These are phyloP conservation scores for Oeneis ivallda DNA, from an alignment of 2,888 invertebrate species.

Conservation along the genomic window DNA sequence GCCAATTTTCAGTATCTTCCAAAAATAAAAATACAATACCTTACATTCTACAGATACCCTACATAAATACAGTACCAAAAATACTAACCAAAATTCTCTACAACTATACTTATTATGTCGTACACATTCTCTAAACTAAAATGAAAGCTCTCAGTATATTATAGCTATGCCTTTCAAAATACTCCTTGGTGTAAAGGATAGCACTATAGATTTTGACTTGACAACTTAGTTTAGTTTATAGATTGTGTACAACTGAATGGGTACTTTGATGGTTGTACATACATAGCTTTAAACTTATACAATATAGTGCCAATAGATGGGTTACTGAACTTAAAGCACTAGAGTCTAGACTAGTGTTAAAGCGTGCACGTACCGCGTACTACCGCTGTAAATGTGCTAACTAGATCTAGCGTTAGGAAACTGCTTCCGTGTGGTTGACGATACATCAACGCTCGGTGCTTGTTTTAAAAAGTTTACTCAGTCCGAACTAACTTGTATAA, in stretches of 20 bases:
- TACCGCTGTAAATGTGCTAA: conserved; percentile 54
- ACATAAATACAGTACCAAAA: neutral
- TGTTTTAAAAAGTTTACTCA: conserved; percentile 62
- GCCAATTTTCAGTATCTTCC: neutral
- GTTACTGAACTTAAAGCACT: conserved; percentile 14
- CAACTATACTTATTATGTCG: no score
- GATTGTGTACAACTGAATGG: no score
- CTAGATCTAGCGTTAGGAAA: conserved; percentile 45
- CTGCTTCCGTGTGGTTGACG: conserved; percentile 45
- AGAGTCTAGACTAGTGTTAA: conserved; percentile 34
- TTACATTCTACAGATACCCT: neutral
- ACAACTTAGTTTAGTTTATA: no score
- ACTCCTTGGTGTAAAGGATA: no score
- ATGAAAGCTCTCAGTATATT: no score
- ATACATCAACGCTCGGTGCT: conserved; percentile 47
- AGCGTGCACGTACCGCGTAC: conserved; percentile 35
- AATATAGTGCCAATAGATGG: conserved; percentile 15
- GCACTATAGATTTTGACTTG: no score
- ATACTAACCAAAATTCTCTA: neutral
- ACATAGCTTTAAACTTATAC: conserved; percentile 2
- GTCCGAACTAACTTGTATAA: conserved; percentile 44
- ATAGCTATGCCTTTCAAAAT: no score
- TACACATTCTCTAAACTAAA: no score
- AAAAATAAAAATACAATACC: neutral
- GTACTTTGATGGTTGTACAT: conserved; percentile 10